A percentile compares a stretch with the other conserved stretches of the same genome.
These are phyloP conservation scores for Ephydatia muelleri DNA, from an alignment of 37 sponge, comb jelly and placozoan species.

Conservation along the genomic window DNA sequence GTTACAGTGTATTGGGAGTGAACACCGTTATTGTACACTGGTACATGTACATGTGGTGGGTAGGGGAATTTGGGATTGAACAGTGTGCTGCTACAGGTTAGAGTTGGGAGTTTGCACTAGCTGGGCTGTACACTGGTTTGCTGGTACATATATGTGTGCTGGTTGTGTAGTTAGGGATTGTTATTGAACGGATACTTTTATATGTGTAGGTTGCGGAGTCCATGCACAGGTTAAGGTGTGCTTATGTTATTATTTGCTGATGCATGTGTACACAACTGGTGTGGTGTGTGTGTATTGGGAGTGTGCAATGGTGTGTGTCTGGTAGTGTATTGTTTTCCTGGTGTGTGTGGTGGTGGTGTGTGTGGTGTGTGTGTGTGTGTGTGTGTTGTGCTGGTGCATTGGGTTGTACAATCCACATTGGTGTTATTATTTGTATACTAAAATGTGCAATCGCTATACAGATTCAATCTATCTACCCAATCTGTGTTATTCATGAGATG, in stretches of 20 bases:
- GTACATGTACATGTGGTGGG: too few species aligned
- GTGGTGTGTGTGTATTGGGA: slow-evolving; percentile 3
- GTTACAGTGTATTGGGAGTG: too few species aligned
- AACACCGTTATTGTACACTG: too few species aligned
- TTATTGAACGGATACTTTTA: too few species aligned
- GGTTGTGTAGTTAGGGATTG: too few species aligned
- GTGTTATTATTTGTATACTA: background rate
- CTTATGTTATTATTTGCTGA: background rate
- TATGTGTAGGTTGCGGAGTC: too few species aligned
- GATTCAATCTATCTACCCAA: background rate
- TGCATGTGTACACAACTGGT: too few species aligned
- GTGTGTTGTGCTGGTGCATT: background rate
- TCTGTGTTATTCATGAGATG: background rate
- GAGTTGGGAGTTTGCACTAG: too few species aligned
- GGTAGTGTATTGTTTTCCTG: background rate
- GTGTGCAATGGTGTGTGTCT: background rate
- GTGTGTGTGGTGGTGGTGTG: slow-evolving; percentile 26
- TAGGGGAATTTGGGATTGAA: too few species aligned
- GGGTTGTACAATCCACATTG: background rate
- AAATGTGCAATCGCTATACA: background rate
- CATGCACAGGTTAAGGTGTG: background rate
- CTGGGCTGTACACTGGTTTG: too few species aligned
- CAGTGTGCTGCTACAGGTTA: too few species aligned
- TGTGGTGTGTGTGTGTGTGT: slow-evolving; percentile 50
- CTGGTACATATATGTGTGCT: too few species aligned